Conservation (phyloP, 2,888 invertebrate genomes). For the Omphaloscelis lunosa region DNA sequence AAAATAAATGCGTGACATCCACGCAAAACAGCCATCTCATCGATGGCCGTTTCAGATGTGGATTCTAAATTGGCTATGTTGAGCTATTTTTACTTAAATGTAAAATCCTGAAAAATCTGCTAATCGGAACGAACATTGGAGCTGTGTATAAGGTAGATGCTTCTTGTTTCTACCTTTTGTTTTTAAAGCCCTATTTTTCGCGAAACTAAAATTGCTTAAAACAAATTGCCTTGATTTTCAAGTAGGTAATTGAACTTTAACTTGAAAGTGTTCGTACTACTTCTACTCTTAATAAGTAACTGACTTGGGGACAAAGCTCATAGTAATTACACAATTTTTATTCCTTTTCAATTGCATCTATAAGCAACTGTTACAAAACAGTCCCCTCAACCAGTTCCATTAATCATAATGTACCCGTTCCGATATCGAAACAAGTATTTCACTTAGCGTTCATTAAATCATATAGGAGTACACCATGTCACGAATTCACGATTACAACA, state of each 20-base stretch:
- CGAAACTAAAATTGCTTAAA: not conserved
- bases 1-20: not conserved
- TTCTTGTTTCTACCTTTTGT: not conserved
- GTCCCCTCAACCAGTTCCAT: constrained; percentile 11
- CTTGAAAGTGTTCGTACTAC: not conserved
- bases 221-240: not conserved
- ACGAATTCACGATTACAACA: constrained; percentile 44
- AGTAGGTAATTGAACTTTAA: not conserved
- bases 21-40: not conserved
- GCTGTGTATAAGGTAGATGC: not conserved
- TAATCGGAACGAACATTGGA: not conserved
- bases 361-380: constrained; percentile 10
- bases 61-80: not conserved
- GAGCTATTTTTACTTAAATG: too few species aligned
- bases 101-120: not conserved
- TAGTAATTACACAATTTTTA: not conserved
- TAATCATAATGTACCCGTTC: constrained; percentile 32
- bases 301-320: not conserved
- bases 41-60: not conserved
- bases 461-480: constrained; percentile 23
- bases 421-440: constrained; percentile 40
- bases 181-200: not conserved
- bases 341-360: constrained; percentile 8
- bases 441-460: constrained; percentile 46
- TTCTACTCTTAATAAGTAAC: not conserved